These are phyloP conservation scores for Orthosia gothica DNA, from an alignment of 2,888 invertebrate genomes.

Conservation along the genomic window DNA sequence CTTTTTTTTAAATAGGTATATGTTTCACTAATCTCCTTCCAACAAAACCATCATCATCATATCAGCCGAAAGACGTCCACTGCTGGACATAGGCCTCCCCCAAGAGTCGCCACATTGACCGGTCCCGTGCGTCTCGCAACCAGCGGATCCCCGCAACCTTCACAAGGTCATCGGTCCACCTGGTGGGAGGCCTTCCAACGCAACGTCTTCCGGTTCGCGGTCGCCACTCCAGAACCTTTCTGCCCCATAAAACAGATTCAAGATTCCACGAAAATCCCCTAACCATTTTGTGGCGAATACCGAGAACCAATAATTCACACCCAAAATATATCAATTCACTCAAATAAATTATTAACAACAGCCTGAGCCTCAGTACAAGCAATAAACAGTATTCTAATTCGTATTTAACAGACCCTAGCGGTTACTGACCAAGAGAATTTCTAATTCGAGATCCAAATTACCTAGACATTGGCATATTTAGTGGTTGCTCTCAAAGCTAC, in stretches of 20 bases:
- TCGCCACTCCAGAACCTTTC: too few species aligned
- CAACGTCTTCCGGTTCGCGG: too few species aligned
- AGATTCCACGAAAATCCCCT: not conserved
- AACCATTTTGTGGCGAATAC: not conserved
- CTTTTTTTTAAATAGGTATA: too few species aligned
- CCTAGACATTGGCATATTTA: conserved; percentile 61
- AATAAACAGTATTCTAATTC: conserved; percentile 44
- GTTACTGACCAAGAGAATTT: conserved; percentile 62
- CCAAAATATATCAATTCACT: conserved; percentile 22
- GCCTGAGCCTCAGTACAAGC: conserved; percentile 20
- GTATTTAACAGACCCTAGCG: conserved; percentile 54
- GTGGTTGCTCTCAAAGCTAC: conserved; percentile 36
- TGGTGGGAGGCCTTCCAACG: too few species aligned
- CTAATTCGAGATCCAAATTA: conserved; percentile 57
- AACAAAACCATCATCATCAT: too few species aligned
- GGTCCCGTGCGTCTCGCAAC: too few species aligned
- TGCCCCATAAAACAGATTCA: not conserved
- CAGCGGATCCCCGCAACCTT: too few species aligned
- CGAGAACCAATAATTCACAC: conserved; percentile 15
- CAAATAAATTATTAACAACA: conserved; percentile 44
- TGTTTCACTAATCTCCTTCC: too few species aligned
- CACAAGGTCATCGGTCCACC: too few species aligned
- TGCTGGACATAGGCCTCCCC: too few species aligned
- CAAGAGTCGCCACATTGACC: too few species aligned
- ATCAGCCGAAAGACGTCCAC: too few species aligned